phyloP scores from a whole-genome alignment of 2,797 vertebrate genomes.

The Sebastes oblongus region DNA sequence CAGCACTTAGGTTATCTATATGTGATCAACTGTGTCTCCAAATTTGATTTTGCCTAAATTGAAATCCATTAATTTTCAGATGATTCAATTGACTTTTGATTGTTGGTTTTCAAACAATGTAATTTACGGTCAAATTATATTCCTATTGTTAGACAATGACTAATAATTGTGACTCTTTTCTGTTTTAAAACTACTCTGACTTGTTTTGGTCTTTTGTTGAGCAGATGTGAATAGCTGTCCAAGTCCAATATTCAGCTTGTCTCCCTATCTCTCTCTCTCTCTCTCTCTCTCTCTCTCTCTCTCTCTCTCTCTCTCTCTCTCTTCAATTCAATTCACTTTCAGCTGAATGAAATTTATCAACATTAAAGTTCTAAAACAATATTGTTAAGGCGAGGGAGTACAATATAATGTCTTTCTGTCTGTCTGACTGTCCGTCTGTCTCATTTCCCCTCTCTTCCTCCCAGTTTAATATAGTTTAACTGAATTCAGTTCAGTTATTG shows the following conservation, averaged over 20 bases:
- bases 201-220: constrained; percentile 29
- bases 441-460: neutral
- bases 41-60: neutral
- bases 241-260: neutral
- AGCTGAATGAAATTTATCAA: constrained; percentile 32
- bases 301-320: neutral
- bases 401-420: constrained; percentile 1
- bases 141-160: neutral
- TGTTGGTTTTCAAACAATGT: neutral
- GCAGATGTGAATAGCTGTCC: neutral
- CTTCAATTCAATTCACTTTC: constrained; percentile 11
- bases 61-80: neutral
- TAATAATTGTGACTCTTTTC: neutral
- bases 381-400: neutral
- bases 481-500: constrained; percentile 29
- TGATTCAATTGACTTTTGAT: neutral
- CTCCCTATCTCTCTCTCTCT: too few relatives aligned
- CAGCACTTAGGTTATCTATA: neutral
- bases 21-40: neutral
- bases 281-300: neutral
- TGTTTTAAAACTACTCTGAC: constrained; percentile 20
- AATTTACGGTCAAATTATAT: neutral
- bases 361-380: constrained; percentile 24
- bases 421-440: constrained; percentile 1
- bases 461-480: constrained; percentile 44